A percentile compares a stretch with the other conserved stretches of the same genome.
Conservation (phyloP, 2,113 vertebrate species). For the Brachypteracias leptosomus region DNA sequence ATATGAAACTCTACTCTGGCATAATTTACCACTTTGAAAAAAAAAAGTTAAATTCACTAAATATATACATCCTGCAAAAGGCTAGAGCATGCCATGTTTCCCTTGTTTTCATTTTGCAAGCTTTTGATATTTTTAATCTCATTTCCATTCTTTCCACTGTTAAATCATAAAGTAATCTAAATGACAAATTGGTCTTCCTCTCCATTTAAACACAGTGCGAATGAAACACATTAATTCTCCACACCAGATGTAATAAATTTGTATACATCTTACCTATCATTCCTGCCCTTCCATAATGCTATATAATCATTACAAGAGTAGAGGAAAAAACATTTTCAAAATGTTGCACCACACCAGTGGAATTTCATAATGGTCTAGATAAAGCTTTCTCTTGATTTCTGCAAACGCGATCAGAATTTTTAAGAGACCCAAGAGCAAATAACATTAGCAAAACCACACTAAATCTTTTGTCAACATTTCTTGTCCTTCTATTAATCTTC, state of each 20-base stretch:
- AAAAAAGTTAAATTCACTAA: neutral
- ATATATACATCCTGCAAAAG: neutral
- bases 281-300: constrained; percentile 20
- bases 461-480: neutral
- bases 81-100: neutral
- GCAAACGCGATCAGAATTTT: neutral
- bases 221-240: constrained; percentile 40
- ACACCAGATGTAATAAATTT: neutral
- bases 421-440: neutral
- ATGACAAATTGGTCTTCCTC: constrained; percentile 31
- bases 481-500: neutral
- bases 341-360: neutral
- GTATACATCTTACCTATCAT: neutral
- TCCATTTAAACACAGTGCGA: neutral
- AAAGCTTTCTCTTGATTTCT: neutral
- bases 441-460: neutral
- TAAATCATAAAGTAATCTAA: constrained; percentile 34
- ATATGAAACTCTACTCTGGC: neutral
- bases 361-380: neutral
- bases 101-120: neutral
- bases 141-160: constrained; percentile 32
- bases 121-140: neutral
- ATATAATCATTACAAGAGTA: neutral
- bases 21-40: neutral
- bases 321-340: neutral